Evolutionary conservation across 2,888 invertebrate genomes (phyloP).

Genomic region (Hybos culiciformis): DNA sequence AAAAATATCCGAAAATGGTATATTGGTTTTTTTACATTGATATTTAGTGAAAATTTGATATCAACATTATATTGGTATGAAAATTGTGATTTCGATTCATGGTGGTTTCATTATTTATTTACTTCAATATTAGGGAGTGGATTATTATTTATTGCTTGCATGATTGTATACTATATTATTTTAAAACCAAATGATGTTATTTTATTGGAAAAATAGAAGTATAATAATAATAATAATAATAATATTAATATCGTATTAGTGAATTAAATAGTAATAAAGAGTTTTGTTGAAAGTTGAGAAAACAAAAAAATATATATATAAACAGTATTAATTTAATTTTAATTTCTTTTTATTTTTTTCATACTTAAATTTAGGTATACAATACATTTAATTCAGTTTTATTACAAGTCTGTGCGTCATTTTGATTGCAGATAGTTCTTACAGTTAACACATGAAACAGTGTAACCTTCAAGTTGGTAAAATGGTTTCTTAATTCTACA

Average conservation of each 20-base stretch:
- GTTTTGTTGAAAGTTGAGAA: no score
- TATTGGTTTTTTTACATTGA: constrained; percentile 49
- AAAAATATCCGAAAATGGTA: constrained; percentile 58
- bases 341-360: no score
- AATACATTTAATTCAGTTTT: no score
- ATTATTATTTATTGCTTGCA: constrained; percentile 43
- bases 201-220: constrained; percentile 29
- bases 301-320: no score
- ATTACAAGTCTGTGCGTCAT: no score
- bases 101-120: constrained; percentile 57
- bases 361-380: no score
- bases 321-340: no score
- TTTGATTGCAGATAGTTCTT: no score
- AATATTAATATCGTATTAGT: neutral
- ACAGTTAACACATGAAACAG: no score
- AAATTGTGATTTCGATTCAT: constrained; percentile 43
- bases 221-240: neutral
- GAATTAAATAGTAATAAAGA: neutral
- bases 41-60: constrained; percentile 49
- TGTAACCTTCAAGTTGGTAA: no score
- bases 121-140: constrained; percentile 46
- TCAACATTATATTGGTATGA: constrained; percentile 59
- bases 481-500: no score
- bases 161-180: constrained; percentile 48
- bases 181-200: constrained; percentile 48